These are phyloP conservation scores for Columbina picui DNA, from an alignment of 2,113 vertebrate species.

Conservation along the genomic window DNA sequence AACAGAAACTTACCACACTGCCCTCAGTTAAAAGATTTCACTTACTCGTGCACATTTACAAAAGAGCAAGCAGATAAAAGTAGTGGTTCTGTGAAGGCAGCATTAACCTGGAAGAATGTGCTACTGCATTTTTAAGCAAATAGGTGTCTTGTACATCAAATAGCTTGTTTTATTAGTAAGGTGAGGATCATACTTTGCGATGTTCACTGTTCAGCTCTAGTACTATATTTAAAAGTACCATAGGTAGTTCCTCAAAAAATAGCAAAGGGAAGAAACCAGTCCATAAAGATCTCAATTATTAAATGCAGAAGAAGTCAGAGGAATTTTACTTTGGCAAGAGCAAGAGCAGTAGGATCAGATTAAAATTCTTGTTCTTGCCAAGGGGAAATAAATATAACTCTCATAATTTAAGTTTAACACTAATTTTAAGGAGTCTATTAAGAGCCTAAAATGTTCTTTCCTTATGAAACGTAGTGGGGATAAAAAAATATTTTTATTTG, in stretches of 20 bases:
- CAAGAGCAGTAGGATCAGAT: background rate
- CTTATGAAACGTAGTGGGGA: background rate
- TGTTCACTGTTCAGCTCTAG: background rate
- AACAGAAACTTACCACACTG: constrained; percentile 21
- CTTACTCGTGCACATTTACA: background rate
- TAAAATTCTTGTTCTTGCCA: background rate
- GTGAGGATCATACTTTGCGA: background rate
- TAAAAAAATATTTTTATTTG: background rate
- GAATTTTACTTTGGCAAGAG: background rate
- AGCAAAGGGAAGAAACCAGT: background rate
- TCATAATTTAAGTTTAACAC: background rate
- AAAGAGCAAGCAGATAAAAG: background rate
- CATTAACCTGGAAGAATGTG: background rate
- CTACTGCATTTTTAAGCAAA: background rate
- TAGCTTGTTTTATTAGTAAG: background rate
- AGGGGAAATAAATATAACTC: background rate
- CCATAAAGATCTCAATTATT: background rate
- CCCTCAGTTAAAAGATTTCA: constrained; percentile 9
- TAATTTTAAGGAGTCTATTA: background rate
- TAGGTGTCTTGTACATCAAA: accelerated
- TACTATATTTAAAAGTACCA: background rate
- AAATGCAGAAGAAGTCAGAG: background rate
- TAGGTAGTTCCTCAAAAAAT: background rate
- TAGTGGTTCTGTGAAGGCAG: background rate
- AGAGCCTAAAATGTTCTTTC: background rate